phyloP scores from a whole-genome alignment of 2,113 vertebrate species.

The Syngnathus typhle region DNA sequence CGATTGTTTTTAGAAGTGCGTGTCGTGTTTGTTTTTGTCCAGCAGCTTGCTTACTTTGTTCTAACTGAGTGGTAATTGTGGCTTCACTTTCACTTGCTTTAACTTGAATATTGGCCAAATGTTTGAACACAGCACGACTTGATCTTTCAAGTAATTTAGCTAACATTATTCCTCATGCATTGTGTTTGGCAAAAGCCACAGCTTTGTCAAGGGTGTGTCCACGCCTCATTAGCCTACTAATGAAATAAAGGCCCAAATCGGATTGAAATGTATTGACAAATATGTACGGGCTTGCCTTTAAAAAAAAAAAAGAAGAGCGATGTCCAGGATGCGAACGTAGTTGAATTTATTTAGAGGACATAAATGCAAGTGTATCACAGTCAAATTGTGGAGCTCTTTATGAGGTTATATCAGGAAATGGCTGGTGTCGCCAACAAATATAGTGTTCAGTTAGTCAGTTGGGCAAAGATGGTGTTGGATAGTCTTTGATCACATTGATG shows the following conservation, averaged over 20 bases:
- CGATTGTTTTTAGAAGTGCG: not conserved
- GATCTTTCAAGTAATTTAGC: not conserved
- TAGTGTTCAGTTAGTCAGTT: not conserved
- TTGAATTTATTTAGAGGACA: not conserved
- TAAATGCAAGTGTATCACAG: not conserved
- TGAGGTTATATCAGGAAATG: not conserved
- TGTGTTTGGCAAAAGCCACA: conserved; percentile 6
- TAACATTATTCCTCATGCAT: conserved; percentile 21
- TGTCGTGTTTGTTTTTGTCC: not conserved
- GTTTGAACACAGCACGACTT: not conserved
- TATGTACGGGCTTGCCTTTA: not conserved
- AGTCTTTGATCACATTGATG: not conserved
- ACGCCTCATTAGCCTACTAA: conserved; percentile 19
- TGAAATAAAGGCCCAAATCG: conserved; percentile 16
- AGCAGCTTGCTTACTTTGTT: conserved; percentile 1
- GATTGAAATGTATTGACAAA: conserved; percentile 6
- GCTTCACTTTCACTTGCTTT: not conserved
- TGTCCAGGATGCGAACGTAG: not conserved
- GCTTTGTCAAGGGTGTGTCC: conserved; percentile 50
- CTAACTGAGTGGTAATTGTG: not conserved
- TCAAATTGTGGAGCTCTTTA: not conserved
- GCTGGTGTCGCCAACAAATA: not conserved
- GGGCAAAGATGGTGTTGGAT: not conserved
- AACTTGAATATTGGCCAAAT: not conserved
- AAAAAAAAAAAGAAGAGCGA: too few species aligned